Conservation (phyloP, 2,888 invertebrate species). For the Furcula furcula region DNA sequence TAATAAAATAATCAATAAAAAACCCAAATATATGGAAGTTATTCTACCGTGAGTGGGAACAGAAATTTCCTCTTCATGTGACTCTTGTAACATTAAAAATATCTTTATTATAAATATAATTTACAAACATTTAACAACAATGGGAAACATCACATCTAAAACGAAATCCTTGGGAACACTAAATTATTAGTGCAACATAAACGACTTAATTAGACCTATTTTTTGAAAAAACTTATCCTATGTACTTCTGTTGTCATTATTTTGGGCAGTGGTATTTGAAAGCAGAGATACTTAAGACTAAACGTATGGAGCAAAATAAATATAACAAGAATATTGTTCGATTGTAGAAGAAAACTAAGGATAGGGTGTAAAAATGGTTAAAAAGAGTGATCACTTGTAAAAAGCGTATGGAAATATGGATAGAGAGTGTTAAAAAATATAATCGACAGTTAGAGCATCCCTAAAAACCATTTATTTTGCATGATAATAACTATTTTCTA, state of each 20-base stretch:
- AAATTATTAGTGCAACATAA: conserved; percentile 26
- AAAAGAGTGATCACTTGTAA: too few relatives aligned
- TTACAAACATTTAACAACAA: conserved; percentile 55
- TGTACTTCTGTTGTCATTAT: conserved; percentile 41
- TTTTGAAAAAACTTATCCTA: conserved; percentile 7
- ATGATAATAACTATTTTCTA: background rate
- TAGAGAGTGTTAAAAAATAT: too few relatives aligned
- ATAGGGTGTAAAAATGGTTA: too few relatives aligned
- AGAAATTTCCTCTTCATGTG: conserved; percentile 79
- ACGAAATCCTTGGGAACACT: conserved; percentile 36
- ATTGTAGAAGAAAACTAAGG: too few relatives aligned
- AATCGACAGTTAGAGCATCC: too few relatives aligned
- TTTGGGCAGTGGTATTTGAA: conserved; percentile 42
- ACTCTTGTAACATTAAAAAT: conserved; percentile 29
- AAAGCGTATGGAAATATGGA: too few relatives aligned
- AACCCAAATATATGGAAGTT: conserved; percentile 40
- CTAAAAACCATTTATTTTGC: background rate
- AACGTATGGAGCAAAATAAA: too few relatives aligned
- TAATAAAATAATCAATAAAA: conserved; percentile 23
- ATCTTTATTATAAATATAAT: conserved; percentile 29
- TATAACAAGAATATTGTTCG: too few relatives aligned
- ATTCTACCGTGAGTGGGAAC: conserved; percentile 71
- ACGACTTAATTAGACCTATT: conserved; percentile 7
- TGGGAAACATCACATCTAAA: conserved; percentile 50
- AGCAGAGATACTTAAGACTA: background rate